Evolutionary conservation across 2,888 invertebrate genomes (phyloP), one percentile per base, ranked within the genome.

Genomic region (Meiosimyza decipiens): DNA sequence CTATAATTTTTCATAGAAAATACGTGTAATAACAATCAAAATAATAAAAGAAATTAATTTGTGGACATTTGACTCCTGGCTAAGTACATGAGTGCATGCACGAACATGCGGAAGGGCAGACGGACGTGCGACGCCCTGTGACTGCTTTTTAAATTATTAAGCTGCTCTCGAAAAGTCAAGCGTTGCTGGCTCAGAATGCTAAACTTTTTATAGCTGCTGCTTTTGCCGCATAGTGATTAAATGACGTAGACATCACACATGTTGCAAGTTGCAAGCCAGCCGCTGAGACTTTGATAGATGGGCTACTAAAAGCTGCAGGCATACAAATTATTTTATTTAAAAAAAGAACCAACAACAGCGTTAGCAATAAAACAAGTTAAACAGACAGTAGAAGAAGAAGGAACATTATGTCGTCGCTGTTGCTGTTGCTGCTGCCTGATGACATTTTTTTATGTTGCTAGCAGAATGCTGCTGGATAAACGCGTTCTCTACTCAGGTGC

Each of bases 261-360:
- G 63, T 63, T 47, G 49, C 47, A 16, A 47, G 18, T 63, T 49
- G 63, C 63, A 57, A 51, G 40, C 71, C 33, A 69, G 72, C 54
- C 68, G 40, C 40, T 40, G 40, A 40, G 73, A 67, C 51, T 74
- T 73, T 74, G 73, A 76, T 74, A 76, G 74, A 77, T 73, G 74
- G 70, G 71, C 65, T 68, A 11, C 72, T 63, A 63, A 69, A 71
- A 71, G 70, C 75, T 73, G 72, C 74, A 70, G 76, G 73, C 75
- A 74, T 74, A 71, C 67, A 73, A 76, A 76, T 74, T 73, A 74
- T 73, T 72, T 74, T 68, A 50, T 69, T 60, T 47, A 69, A 69
- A 50, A 50, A 54, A 57, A 22, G 18, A 33, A 16, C 13, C 9
- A n/a, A 47, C 55, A 55, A 22, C 22, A 55, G 18, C 55, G 22